These are phyloP conservation scores for Octodonta nipae DNA, from an alignment of 2,888 invertebrate species.

Conservation along the genomic window DNA sequence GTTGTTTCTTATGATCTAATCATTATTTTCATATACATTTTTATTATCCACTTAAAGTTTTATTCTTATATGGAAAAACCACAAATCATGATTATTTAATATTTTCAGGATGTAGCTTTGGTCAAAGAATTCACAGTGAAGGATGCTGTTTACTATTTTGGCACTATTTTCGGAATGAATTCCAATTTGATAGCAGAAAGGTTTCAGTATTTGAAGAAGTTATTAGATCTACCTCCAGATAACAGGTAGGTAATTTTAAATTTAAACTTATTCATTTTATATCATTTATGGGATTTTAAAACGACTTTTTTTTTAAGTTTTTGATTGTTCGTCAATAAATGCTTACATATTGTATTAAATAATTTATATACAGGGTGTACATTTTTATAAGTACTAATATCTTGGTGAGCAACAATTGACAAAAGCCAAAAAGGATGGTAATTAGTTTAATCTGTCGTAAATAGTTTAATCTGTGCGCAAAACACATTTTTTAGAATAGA, in stretches of 20 bases:
- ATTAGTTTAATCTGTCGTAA: no score
- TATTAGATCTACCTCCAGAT: slow-evolving; percentile 64
- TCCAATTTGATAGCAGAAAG: slow-evolving; percentile 49
- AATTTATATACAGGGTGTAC: no score
- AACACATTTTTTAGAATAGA: no score
- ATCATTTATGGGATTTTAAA: background rate
- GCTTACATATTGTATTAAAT: no score
- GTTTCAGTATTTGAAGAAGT: slow-evolving; percentile 51
- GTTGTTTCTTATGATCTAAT: no score
- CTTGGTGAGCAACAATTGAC: no score
- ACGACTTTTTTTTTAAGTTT: background rate
- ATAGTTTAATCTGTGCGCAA: no score
- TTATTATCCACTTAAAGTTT: no score
- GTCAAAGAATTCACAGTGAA: slow-evolving; percentile 68
- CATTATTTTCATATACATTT: no score
- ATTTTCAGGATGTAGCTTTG: slow-evolving; percentile 57
- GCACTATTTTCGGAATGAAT: slow-evolving; percentile 67
- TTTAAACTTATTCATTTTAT: background rate
- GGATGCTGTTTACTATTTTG: slow-evolving; percentile 78
- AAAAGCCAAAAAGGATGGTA: no score
- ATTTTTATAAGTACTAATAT: no score
- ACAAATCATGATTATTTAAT: background rate
- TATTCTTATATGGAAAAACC: background rate
- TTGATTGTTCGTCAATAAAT: no score
- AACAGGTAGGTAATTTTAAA: slow-evolving; percentile 30